Conservation (phyloP, 1,140 invertebrate genomes). For the Spodoptera litura region DNA sequence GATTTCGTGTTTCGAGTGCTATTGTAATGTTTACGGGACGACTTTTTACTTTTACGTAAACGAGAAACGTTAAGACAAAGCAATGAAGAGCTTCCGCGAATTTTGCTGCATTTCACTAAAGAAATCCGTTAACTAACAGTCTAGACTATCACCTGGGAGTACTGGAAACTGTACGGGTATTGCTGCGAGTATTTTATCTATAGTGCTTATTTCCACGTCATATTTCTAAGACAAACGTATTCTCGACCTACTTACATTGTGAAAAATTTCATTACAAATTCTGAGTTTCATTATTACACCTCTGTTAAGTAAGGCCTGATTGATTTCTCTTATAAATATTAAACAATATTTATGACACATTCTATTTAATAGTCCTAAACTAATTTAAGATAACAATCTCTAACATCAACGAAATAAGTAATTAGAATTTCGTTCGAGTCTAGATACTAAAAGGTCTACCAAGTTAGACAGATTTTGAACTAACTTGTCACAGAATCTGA, state of each 20-base stretch:
- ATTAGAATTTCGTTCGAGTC: conserved; percentile 16
- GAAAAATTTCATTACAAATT: too few species aligned
- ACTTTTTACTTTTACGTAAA: conserved; percentile 1
- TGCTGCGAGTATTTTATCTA: too few species aligned
- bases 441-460: neutral
- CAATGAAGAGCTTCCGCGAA: neutral
- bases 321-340: too few species aligned
- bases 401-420: conserved; percentile 6
- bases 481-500: conserved; percentile 18
- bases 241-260: too few species aligned
- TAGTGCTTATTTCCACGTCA: too few species aligned
- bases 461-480: conserved; percentile 7
- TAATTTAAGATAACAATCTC: conserved; percentile 10
- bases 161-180: neutral
- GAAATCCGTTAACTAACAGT: neutral
- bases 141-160: neutral
- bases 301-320: too few species aligned
- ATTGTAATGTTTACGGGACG: conserved; percentile 24
- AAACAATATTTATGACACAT: neutral
- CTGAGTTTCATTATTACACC: too few species aligned
- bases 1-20: conserved; percentile 18
- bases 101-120: neutral
- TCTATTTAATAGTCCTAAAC: neutral
- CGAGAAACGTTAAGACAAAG: conserved; percentile 1
- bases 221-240: too few species aligned